Evolutionary conservation across 2,888 invertebrate genomes (phyloP).

Genomic region (Dryocosmus kuriphilus): DNA sequence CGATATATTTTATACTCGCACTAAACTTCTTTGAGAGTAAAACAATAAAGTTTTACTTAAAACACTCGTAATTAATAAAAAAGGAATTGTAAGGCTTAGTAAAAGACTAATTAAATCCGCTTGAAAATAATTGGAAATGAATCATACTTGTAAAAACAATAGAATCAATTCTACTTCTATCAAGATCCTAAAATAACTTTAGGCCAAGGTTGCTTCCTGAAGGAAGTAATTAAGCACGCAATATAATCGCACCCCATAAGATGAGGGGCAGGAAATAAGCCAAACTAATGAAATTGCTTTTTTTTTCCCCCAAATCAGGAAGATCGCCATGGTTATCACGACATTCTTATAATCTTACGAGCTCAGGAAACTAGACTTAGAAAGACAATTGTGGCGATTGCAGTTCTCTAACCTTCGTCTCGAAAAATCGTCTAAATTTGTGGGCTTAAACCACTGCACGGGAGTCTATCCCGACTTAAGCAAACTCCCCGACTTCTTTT

Average conservation of each 20-base stretch:
- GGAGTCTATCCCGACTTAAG: constrained; percentile 51
- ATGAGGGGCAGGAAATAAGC: neutral
- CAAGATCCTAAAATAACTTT: neutral
- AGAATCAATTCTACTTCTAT: neutral
- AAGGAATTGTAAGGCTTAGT: too few relatives aligned
- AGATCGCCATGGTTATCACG: constrained; percentile 39
- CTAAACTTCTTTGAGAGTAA: too few relatives aligned
- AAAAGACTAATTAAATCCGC: too few relatives aligned
- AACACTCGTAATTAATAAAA: too few relatives aligned
- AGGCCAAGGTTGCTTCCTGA: neutral
- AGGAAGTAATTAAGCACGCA: neutral
- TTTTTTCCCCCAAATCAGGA: constrained; percentile 9
- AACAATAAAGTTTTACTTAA: too few relatives aligned
- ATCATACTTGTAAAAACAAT: neutral
- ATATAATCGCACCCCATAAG: constrained; percentile 28
- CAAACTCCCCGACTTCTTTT: constrained; percentile 54
- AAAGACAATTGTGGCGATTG: constrained; percentile 43
- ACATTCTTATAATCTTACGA: constrained; percentile 41
- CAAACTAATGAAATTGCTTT: constrained; percentile 18
- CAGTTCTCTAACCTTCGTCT: constrained; percentile 51
- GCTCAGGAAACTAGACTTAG: constrained; percentile 44
- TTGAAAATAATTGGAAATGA: too few relatives aligned
- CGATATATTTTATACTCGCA: too few relatives aligned
- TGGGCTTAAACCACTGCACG: constrained; percentile 49
- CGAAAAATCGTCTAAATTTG: constrained; percentile 49